Evolutionary conservation across 2,797 vertebrate genomes (phyloP).

Genomic region (Eupleurogrammus muticus): DNA sequence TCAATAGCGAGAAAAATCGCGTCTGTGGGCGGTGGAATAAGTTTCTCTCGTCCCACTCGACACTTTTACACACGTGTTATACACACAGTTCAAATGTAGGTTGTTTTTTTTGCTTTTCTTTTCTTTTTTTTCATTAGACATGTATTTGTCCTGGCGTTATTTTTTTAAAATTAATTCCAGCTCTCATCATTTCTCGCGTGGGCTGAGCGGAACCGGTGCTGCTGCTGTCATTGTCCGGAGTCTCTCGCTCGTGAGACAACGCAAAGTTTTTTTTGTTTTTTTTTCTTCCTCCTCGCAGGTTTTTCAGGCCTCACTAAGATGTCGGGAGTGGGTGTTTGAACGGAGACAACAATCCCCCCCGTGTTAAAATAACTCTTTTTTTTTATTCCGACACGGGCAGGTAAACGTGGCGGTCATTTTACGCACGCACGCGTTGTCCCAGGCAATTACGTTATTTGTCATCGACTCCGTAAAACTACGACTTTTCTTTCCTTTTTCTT

Average conservation of each 20-base stretch:
- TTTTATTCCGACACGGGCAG: conserved; percentile 15
- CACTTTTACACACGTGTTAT: conserved; percentile 29
- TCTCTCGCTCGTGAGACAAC: conserved; percentile 35
- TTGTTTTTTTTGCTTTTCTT: background rate
- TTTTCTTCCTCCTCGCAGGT: conserved; percentile 4
- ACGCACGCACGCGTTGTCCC: conserved; percentile 47
- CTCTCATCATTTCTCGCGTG: background rate
- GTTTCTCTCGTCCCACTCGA: conserved; percentile 3
- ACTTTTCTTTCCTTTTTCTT: background rate
- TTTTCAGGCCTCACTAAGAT: conserved; percentile 31
- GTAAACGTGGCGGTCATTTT: conserved; percentile 64
- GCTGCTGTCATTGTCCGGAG: background rate
- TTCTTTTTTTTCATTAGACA: background rate
- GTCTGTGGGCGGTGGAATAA: background rate
- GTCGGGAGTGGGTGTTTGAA: conserved; percentile 44
- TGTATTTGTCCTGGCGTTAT: background rate
- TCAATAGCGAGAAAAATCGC: background rate
- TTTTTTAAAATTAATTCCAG: too few relatives aligned
- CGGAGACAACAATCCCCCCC: conserved; percentile 22
- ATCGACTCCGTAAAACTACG: conserved; percentile 1
- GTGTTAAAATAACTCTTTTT: conserved; percentile 30
- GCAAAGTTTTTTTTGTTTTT: conserved; percentile 7
- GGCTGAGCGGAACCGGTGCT: background rate
- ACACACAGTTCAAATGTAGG: background rate
- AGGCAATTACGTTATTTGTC: conserved; percentile 28